Percentiles rank a stretch among this genome's conserved stretches.
These are phyloP conservation scores for Orchestia grillus DNA, from an alignment of 1,140 invertebrate genomes.

Conservation along the genomic window DNA sequence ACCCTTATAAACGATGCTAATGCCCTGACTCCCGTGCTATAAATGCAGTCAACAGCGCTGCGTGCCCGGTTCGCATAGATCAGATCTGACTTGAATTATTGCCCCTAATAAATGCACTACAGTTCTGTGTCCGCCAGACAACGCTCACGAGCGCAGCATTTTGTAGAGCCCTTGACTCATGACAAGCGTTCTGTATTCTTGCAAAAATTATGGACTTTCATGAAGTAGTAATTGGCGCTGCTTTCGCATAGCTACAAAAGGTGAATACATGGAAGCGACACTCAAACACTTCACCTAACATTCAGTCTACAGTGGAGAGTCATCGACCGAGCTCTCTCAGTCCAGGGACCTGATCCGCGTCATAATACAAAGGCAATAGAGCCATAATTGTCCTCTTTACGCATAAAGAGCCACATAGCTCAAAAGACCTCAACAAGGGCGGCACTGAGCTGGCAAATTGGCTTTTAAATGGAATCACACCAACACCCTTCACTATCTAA, in stretches of 20 bases:
- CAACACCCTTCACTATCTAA: slow-evolving; percentile 1
- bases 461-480: slow-evolving; percentile 19
- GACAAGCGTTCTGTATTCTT: slow-evolving; percentile 7
- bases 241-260: background rate
- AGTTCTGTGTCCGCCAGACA: background rate
- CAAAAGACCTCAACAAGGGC: slow-evolving; percentile 30
- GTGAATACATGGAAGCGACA: background rate
- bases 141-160: background rate
- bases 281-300: background rate
- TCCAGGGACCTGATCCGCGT: background rate
- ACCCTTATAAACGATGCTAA: slow-evolving; percentile 18
- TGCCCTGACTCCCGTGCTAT: background rate
- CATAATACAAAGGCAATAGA: slow-evolving; percentile 12
- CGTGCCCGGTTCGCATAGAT: slow-evolving; percentile 10
- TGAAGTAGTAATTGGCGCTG: slow-evolving; percentile 3
- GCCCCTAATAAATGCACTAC: slow-evolving; percentile 29
- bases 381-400: slow-evolving; percentile 13
- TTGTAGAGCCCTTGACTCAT: background rate
- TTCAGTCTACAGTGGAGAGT: background rate
- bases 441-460: background rate
- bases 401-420: background rate
- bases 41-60: background rate
- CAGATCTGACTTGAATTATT: slow-evolving; percentile 20
- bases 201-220: slow-evolving; percentile 13
- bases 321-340: background rate